Evolutionary conservation across 2,113 vertebrate species (phyloP).

Genomic region (Chloropsis cyanopogon): DNA sequence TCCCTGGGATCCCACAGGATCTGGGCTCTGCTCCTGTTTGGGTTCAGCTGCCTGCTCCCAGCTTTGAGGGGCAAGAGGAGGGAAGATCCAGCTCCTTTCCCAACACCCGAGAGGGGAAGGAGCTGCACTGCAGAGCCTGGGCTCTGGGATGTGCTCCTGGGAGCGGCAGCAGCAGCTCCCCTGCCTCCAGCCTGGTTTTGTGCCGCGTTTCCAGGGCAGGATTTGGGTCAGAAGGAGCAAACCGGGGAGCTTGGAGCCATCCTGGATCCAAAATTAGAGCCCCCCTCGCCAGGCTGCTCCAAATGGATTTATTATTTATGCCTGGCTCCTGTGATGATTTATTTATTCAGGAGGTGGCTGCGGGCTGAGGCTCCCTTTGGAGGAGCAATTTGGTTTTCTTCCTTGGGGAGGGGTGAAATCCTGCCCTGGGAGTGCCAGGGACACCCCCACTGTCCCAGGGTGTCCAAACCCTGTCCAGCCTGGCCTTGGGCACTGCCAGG

Average conservation of each 20-base stretch:
- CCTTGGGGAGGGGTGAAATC: neutral
- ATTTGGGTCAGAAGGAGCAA: neutral
- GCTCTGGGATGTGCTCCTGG: neutral
- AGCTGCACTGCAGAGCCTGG: neutral
- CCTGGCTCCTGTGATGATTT: neutral
- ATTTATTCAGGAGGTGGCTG: neutral
- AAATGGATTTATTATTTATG: neutral
- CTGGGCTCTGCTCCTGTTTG: fast-evolving
- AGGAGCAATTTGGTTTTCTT: neutral
- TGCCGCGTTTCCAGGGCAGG: neutral
- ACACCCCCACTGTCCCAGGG: neutral
- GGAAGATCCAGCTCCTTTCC: neutral
- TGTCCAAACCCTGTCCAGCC: neutral
- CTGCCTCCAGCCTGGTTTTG: neutral
- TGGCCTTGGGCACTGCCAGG: neutral
- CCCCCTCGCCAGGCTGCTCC: neutral
- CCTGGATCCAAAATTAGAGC: neutral
- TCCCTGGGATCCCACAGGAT: too few relatives aligned
- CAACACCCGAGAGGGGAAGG: neutral
- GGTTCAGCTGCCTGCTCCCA: neutral
- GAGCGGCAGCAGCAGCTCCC: neutral
- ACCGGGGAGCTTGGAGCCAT: neutral
- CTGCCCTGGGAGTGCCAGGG: neutral
- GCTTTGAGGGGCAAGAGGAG: neutral
- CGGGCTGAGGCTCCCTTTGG: neutral